These are phyloP conservation scores for Papilio elwesi DNA, from an alignment of 2,888 invertebrate genomes.

Conservation along the genomic window DNA sequence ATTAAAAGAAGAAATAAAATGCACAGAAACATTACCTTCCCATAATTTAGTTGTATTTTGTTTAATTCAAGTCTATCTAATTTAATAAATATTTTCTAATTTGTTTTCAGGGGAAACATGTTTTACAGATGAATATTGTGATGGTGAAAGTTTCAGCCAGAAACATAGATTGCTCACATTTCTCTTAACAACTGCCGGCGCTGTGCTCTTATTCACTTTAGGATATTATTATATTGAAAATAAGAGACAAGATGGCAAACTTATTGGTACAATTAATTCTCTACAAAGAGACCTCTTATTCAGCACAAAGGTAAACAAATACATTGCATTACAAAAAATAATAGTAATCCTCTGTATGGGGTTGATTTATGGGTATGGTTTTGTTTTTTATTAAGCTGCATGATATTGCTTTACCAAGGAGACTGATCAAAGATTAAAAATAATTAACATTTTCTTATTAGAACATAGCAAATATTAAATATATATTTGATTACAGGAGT, in stretches of 20 bases:
- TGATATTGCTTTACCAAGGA: too few species aligned
- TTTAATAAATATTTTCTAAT: slow-evolving; percentile 7
- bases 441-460: too few species aligned
- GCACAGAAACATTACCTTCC: too few species aligned
- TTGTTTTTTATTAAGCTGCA: too few species aligned
- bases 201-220: slow-evolving; percentile 88
- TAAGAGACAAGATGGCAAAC: slow-evolving; percentile 87
- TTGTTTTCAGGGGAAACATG: slow-evolving; percentile 67
- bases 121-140: slow-evolving; percentile 72
- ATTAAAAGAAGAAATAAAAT: too few species aligned
- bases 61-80: too few species aligned
- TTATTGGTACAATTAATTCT: slow-evolving; percentile 86
- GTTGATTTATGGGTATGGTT: background rate
- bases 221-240: slow-evolving; percentile 92
- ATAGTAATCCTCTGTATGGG: background rate
- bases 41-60: too few species aligned
- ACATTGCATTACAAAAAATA: background rate
- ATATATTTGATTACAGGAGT: slow-evolving; percentile 80
- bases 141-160: slow-evolving; percentile 64
- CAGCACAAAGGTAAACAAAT: slow-evolving; percentile 76
- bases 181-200: slow-evolving; percentile 87
- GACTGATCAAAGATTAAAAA: too few species aligned
- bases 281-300: slow-evolving; percentile 77
- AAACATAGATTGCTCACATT: slow-evolving; percentile 83
- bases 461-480: background rate